Percentiles rank a stretch among this genome's conserved stretches.
Evolutionary conservation across 1,140 invertebrate genomes (phyloP).

Genomic region (Aporrectodea caliginosa): DNA sequence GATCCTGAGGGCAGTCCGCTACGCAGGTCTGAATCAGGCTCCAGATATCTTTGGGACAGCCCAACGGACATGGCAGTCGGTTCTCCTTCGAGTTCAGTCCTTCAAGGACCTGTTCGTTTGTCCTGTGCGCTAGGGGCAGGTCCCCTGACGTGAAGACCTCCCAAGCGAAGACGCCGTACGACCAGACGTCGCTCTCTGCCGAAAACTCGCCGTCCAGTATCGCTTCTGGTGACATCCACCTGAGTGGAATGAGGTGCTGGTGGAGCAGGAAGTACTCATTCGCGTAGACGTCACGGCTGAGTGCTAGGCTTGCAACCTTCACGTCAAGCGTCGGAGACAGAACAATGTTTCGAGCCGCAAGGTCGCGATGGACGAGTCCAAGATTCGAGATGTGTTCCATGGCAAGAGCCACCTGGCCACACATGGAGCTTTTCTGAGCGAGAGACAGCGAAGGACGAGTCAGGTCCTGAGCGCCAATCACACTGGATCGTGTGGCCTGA

Average conservation of each 20-base stretch:
- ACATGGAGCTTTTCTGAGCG: constrained; percentile 66
- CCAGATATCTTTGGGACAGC: constrained; percentile 19
- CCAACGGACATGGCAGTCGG: background rate
- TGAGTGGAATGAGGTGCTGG: constrained; percentile 66
- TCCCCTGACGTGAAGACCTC: constrained; percentile 52
- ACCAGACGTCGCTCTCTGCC: constrained; percentile 52
- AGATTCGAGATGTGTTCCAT: constrained; percentile 75
- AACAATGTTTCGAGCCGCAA: constrained; percentile 88
- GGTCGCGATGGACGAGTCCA: constrained; percentile 76
- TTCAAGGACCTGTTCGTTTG: constrained; percentile 63
- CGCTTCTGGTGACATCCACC: constrained; percentile 85
- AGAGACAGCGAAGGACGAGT: constrained; percentile 61
- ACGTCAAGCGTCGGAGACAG: constrained; percentile 71
- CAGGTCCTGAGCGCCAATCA: constrained; percentile 39
- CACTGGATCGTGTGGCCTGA: constrained; percentile 71
- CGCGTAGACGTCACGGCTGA: constrained; percentile 78
- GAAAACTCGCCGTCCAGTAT: constrained; percentile 70
- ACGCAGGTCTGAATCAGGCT: constrained; percentile 9
- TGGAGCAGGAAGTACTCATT: constrained; percentile 67
- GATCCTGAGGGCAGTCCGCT: constrained; percentile 38
- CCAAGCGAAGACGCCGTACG: constrained; percentile 53
- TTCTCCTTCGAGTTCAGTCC: constrained; percentile 21
- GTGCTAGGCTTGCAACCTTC: constrained; percentile 76
- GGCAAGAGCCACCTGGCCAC: constrained; percentile 72
- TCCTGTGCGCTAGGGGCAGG: constrained; percentile 44